phyloP scores from a whole-genome alignment of 2,797 vertebrate genomes.

The Nannoperca obscura region DNA sequence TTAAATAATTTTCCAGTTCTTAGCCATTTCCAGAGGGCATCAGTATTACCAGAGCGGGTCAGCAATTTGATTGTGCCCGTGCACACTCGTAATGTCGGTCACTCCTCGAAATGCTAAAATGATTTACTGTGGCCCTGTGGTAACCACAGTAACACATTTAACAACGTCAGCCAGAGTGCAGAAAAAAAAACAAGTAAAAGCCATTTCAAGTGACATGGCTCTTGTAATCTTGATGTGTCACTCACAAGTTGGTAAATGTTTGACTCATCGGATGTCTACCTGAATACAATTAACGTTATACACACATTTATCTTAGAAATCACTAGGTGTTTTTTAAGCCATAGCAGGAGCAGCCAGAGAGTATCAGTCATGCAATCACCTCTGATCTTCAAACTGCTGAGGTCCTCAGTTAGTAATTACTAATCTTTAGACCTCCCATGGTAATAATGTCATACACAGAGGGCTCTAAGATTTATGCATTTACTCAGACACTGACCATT shows the following conservation, averaged over 20 bases:
- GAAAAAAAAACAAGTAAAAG: not conserved
- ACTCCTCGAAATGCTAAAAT: constrained; percentile 35
- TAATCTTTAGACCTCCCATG: constrained; percentile 40
- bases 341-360: constrained; percentile 1
- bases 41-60: constrained; percentile 36
- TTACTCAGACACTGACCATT: constrained; percentile 41
- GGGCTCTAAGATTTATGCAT: constrained; percentile 30
- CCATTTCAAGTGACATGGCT: not conserved
- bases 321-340: constrained; percentile 1
- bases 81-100: constrained; percentile 41
- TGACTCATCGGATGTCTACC: not conserved
- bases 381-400: constrained; percentile 27
- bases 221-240: not conserved
- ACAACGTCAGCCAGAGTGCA: not conserved
- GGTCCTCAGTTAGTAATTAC: constrained; percentile 28
- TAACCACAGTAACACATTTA: constrained; percentile 29
- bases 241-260: constrained; percentile 4
- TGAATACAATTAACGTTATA: constrained; percentile 11
- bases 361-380: constrained; percentile 23
- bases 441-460: constrained; percentile 23
- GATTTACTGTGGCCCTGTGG: constrained; percentile 22
- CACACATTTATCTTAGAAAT: not conserved
- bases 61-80: constrained; percentile 29
- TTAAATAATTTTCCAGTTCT: constrained; percentile 50
- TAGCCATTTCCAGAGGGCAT: constrained; percentile 43